Percentiles rank a stretch among this genome's conserved stretches.
Conservation (phyloP, 1,140 invertebrate species). For the Lepidurus packardi region DNA sequence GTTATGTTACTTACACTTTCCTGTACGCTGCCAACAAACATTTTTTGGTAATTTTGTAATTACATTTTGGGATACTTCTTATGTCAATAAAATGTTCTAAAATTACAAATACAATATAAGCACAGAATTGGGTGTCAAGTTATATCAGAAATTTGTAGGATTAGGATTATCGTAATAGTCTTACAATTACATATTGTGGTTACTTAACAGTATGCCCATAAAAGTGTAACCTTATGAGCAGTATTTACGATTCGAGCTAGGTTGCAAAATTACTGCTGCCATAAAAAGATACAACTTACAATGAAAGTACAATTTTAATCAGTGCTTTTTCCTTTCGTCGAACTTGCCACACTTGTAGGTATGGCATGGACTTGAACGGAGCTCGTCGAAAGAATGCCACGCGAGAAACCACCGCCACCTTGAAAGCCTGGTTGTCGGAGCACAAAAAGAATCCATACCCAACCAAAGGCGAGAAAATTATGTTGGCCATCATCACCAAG, state of each 20-base stretch:
- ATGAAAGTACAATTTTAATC: background rate
- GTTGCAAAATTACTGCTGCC: too few species aligned
- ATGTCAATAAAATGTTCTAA: too few species aligned
- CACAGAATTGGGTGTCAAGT: too few species aligned
- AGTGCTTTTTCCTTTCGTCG: slow-evolving; percentile 2
- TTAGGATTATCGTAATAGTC: too few species aligned
- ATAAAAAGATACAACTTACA: background rate
- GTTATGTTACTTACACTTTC: background rate
- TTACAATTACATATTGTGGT: too few species aligned
- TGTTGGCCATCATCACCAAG: slow-evolving; percentile 97
- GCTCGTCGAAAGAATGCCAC: slow-evolving; percentile 94
- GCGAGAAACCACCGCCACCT: slow-evolving; percentile 89
- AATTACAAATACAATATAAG: too few species aligned
- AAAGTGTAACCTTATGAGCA: too few species aligned
- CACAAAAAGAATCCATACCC: slow-evolving; percentile 95
- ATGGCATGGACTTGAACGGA: slow-evolving; percentile 83
- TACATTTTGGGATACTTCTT: background rate
- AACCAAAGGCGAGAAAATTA: slow-evolving; percentile 97
- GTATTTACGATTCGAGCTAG: too few species aligned
- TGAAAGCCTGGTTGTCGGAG: slow-evolving; percentile 89
- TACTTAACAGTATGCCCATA: too few species aligned
- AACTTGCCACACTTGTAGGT: slow-evolving; percentile 53
- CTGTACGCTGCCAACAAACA: too few species aligned
- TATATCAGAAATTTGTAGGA: too few species aligned
- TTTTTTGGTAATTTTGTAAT: background rate